phyloP scores from a whole-genome alignment of 2,113 vertebrate genomes.

The Hippocampus zosterae region DNA sequence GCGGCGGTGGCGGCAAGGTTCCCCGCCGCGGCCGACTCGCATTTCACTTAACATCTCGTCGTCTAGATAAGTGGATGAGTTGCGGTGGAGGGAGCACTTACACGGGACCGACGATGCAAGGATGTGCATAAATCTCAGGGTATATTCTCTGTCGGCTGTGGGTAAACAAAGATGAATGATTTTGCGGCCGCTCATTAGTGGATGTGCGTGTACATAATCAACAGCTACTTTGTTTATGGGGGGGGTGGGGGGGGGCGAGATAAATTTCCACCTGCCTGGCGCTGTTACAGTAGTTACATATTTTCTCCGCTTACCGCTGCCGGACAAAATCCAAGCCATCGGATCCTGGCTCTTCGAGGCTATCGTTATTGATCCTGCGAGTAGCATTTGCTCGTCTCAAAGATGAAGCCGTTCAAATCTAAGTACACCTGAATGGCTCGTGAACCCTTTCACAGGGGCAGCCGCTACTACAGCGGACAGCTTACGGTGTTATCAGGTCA shows the following conservation, averaged over 20 bases:
- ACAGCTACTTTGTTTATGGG: conserved; percentile 25
- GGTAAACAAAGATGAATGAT: conserved; percentile 63
- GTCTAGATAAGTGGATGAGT: conserved; percentile 52
- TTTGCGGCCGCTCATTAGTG: conserved; percentile 34
- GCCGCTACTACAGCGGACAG: no score
- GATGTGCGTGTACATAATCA: conserved; percentile 42
- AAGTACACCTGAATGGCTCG: no score
- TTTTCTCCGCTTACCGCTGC: background rate
- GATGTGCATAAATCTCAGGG: conserved; percentile 52
- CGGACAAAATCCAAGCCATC: no score
- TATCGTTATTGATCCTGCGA: no score
- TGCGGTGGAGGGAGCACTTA: conserved; percentile 33
- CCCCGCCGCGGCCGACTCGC: conserved; percentile 31
- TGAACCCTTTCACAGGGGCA: no score
- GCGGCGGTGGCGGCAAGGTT: conserved; percentile 39
- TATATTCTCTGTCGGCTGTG: conserved; percentile 35
- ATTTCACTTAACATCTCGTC: conserved; percentile 53
- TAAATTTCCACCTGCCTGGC: background rate
- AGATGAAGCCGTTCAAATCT: no score
- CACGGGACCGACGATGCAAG: conserved; percentile 30
- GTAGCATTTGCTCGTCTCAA: no score
- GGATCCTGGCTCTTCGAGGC: no score
- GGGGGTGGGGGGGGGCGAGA: conserved; percentile 11
- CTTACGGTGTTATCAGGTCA: no score
- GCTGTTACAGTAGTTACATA: background rate